Conservation (phyloP, 2,113 vertebrate species). For the Pimephales promelas region DNA sequence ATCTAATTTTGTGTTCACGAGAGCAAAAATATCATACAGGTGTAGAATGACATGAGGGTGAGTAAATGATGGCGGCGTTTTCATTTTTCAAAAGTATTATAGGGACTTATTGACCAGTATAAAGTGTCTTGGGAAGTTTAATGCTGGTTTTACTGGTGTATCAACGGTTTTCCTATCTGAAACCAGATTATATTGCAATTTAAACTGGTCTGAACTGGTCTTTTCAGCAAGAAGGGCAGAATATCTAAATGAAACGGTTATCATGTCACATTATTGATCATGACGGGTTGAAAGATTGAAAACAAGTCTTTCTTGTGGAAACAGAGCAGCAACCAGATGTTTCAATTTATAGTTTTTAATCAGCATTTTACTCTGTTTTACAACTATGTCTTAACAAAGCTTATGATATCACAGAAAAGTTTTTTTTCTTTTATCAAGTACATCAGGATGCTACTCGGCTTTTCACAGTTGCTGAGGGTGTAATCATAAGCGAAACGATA, state of each 20-base stretch:
- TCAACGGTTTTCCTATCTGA: background rate
- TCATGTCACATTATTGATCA: background rate
- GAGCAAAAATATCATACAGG: no score
- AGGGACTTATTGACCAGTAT: background rate
- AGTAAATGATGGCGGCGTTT: background rate
- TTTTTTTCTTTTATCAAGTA: constrained; percentile 19
- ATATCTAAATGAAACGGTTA: background rate
- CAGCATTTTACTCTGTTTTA: constrained; percentile 21
- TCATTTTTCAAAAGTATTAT: background rate
- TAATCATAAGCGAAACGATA: constrained; percentile 44
- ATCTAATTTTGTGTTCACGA: background rate
- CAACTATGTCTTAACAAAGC: constrained; percentile 14
- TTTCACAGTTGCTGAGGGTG: constrained; percentile 42
- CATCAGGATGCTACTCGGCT: constrained; percentile 17
- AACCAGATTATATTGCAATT: background rate
- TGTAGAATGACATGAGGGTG: no score
- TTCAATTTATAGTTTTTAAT: background rate
- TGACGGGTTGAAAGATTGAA: background rate
- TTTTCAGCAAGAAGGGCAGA: background rate
- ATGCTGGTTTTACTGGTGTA: background rate
- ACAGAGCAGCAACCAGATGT: background rate
- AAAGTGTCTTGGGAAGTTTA: background rate
- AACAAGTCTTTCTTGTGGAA: background rate
- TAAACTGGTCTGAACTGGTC: background rate
- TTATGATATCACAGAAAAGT: constrained; percentile 11